Percentiles rank a stretch among this genome's conserved stretches.
Evolutionary conservation across 2,888 invertebrate species (phyloP).

Genomic region (Aphodius sticticus): DNA sequence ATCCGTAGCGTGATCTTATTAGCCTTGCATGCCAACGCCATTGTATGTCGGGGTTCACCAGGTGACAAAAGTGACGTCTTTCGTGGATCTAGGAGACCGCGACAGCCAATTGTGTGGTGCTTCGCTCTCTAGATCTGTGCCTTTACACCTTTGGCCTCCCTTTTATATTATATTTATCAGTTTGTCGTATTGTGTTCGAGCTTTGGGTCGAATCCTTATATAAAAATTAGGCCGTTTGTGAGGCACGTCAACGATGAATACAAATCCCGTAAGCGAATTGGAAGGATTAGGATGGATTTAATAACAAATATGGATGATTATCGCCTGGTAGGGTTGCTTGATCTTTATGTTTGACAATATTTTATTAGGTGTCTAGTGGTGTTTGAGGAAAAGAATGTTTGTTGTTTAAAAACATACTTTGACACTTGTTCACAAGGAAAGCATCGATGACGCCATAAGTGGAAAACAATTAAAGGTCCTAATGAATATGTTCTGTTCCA

Average conservation of each 20-base stretch:
- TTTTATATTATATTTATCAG: not conserved
- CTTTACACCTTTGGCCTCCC: not conserved
- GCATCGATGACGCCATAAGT: too few relatives aligned
- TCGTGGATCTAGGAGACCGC: constrained; percentile 4
- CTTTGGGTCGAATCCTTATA: not conserved
- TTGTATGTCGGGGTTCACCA: not conserved
- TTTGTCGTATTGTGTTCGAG: not conserved
- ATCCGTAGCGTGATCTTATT: constrained; percentile 6
- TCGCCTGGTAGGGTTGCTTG: not conserved
- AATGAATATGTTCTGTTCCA: too few relatives aligned
- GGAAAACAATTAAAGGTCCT: too few relatives aligned
- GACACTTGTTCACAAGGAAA: too few relatives aligned
- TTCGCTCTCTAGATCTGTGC: not conserved
- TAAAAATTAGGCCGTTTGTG: not conserved
- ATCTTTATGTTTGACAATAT: not conserved
- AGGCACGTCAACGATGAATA: not conserved
- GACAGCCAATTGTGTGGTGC: not conserved
- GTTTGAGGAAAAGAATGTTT: too few relatives aligned
- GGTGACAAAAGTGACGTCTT: constrained; percentile 4
- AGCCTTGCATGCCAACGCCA: not conserved
- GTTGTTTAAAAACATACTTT: too few relatives aligned
- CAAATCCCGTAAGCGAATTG: not conserved
- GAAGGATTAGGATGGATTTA: not conserved
- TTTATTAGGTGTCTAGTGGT: not conserved
- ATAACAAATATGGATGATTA: not conserved